Evolutionary conservation across 2,888 invertebrate genomes (phyloP), one percentile per base, ranked within the genome.

Genomic region (Muschampia plurimacula): DNA sequence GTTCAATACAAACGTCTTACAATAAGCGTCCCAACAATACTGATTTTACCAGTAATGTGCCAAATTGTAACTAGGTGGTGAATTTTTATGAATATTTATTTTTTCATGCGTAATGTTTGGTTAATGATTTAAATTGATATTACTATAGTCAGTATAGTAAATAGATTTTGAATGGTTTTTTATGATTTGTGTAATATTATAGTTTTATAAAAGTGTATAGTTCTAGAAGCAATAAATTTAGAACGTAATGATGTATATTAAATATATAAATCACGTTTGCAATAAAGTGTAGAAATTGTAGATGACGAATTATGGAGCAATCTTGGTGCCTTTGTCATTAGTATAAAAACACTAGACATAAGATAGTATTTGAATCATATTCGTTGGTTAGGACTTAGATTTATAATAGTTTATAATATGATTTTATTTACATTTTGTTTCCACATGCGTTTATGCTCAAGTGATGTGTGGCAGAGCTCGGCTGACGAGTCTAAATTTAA

Each of bases 391-490:
- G 15, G 55, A 46, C 57, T 55, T 64, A 22, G 44, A 46, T 44
- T 41, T 64, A 7, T 39, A 49, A 44, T 60, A 41, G 13, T 15
- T 28, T 62, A n/a, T 57, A 64, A 55, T 55, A 67, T 60, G 60
- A 36, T 60, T 60, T n/a, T 57, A 57, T 57, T 57, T 57, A 57
- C 55, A 67, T 46, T 46, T 15, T 57, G 52, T 64, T 49, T 49
- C 59, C n/a, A 28, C 59, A 46, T 46, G 70, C 67, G 44, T 72
- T 71, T 71, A 70, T 73, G 74, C 87, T 89, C 89, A 88, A 89
- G 89, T 79, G 86, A 86, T 88, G 88, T 87, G 86, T 79, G 76
- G 79, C 81, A 79, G 85, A 32, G 32, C 78, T 80, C 75, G 85
- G 83, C 84, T 85, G 84, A 81, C 77, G 82, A 78, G 82, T 82